Evolutionary conservation across 2,113 vertebrate species (phyloP), one percentile per base, ranked within the genome.

Genomic region (Pleuronectes platessa): DNA sequence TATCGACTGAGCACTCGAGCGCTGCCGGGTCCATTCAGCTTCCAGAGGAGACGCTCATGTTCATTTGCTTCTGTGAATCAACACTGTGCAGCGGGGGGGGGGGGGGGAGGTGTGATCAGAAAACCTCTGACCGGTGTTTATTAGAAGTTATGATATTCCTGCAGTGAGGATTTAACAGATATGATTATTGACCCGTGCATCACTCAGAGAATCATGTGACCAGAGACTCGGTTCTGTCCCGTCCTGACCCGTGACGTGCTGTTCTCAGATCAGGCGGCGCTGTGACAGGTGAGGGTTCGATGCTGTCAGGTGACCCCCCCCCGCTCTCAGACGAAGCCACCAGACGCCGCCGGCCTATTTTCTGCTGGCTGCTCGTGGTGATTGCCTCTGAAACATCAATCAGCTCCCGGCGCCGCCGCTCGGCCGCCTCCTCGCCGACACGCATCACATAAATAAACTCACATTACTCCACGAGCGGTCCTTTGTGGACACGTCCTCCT

Each of bases 381-480:
- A 91, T 90, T 90, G 89, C 87, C 61, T 87, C 78, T 84, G 86
- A 90, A 71, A 82, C 86, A 87, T 90, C 88, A 89, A 89, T 89
- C 82, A 88, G 69, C 3, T 61, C 35, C 64, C 35, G 5, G 68
- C 56, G 12, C 51, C 68, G 3, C 55, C 24, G 37, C 83, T 68
- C 72, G 5, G 73, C 78, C 64, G 66, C 63, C 26, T 84, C 55
- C 47, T 49, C 53, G 21, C 76, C 45, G 70, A 70, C 83, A 71
- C 70, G 73, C 56, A 81, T 83, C 79, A 73, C 90, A 80, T 83
- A 88, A 89, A 89, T 88, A 82, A 88, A 89, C 61, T 74, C 75
- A 67, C 76, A 85, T 90, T 81, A 88, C 78, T 37, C 55, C 60
- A 70, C n/a, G 64, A 45, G 3, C 6, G 20, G 0, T 11, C 51